A percentile compares a stretch with the other conserved stretches of the same genome.
phyloP scores from a whole-genome alignment of 92 coral and sea anemone genomes.

The Epizoanthus rinbou region DNA sequence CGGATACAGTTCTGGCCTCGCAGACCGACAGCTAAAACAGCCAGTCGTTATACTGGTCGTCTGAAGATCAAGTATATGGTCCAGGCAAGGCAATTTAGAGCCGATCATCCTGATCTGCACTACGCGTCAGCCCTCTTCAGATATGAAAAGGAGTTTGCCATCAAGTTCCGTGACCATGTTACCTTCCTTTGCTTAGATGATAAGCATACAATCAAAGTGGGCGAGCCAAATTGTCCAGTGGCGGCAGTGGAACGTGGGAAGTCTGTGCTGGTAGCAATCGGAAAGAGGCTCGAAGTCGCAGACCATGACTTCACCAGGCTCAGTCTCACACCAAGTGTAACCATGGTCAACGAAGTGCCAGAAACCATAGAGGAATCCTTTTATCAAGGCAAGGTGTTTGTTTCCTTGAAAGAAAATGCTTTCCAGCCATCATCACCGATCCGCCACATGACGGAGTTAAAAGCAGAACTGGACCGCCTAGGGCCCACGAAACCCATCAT shows the following conservation, averaged over 20 bases:
- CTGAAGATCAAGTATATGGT: conserved; percentile 44
- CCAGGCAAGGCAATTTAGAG: conserved; percentile 48
- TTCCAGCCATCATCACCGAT: conserved; percentile 40
- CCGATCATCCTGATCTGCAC: conserved; percentile 46
- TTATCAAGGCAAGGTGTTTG: conserved; percentile 43
- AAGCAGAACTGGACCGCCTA: conserved; percentile 9
- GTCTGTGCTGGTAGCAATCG: conserved; percentile 36
- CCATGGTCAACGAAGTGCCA: conserved; percentile 47
- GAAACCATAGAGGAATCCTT: conserved; percentile 30
- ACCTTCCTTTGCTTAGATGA: conserved; percentile 27
- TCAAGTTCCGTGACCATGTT: conserved; percentile 32
- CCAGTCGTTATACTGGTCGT: conserved; percentile 36
- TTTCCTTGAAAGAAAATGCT: conserved; percentile 30
- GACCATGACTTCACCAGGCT: conserved; percentile 54
- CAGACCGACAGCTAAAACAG: conserved; percentile 40
- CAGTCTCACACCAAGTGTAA: conserved; percentile 46
- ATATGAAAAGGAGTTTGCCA: conserved; percentile 27
- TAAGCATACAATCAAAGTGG: conserved; percentile 47
- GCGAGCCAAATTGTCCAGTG: conserved; percentile 51
- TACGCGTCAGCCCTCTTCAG: conserved; percentile 41
- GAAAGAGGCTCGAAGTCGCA: conserved; percentile 42
- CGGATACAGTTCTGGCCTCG: conserved; percentile 52
- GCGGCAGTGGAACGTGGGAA: conserved; percentile 50
- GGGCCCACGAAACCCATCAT: not conserved
- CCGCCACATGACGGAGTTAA: conserved; percentile 41